Evolutionary conservation across 2,113 vertebrate genomes (phyloP), one percentile per base, ranked within the genome.

Genomic region (Carollia perspicillata): DNA sequence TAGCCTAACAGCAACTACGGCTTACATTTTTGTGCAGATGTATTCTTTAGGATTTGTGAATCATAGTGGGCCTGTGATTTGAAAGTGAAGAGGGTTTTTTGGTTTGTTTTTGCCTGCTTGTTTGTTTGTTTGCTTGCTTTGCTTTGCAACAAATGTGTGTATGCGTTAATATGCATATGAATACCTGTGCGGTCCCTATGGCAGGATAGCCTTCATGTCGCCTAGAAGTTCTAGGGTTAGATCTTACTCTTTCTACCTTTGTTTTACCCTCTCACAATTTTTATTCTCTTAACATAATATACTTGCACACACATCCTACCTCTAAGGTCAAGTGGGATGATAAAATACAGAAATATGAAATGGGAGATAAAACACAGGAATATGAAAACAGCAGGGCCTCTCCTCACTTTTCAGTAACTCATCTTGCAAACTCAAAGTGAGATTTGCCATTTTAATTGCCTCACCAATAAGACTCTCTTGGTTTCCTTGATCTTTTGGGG

Each of bases 361-460:
- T 22, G 30, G 23, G 55, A 53, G 72, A 66, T 83, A 58, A 92
- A 83, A 90, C 66, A 72, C 7, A 68, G 37, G 75, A 78, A 42
- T 74, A 63, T 35, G 42, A 63, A 66, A 90, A 71, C 47, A 40
- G 26, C 33, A 69, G 75, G 37, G 13, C 75, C 55, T 93, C 26
- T 40, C 17, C 14, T 90, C 18, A 49, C 68, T 60, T 94, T 51
- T 87, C 7, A 7, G 66, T 26, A 58, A 97, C 22, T 92, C 84
- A 68, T 91, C 63, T 75, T 63, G 78, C 49, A 93, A 87, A 63
- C 49, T 77, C 93, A 80, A 83, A 91, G 93, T 78, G 88, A 84
- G 80, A 95, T 85, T 93, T 96, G 78, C 78, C 55, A 93, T 95
- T 97, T 97, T 97, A 98, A 97, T 95, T 96, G 93, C 94, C 88